Base-by-base conservation (phyloP, 2,113 vertebrate genomes). In the Piprites chloris region DNA sequence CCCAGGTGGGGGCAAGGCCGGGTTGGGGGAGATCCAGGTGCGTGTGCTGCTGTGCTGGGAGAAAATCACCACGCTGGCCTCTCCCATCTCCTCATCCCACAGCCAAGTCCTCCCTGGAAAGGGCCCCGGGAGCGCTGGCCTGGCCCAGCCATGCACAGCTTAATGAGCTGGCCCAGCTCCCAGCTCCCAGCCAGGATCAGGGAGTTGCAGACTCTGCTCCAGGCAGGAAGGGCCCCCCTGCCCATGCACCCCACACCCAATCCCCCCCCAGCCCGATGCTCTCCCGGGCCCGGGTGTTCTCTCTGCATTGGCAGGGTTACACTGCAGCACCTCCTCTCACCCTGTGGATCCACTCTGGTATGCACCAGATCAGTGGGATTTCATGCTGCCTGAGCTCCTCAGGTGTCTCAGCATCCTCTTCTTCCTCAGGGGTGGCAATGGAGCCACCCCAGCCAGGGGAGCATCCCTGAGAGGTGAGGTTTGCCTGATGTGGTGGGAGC, bases 261-360 rank as follows among this genome's bases (percentile, higher is more conserved):
- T 17, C 53, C 27, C 22, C 39, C 37, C 20, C 33, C 22, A 14
- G 12, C 42, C 35, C 1, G 6, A 10, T 7, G 39, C 12, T 49
- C 24, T 5, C 41, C 39, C 8, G 1, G 27, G 50, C 37, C 18
- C 1, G 4, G 22, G 35, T 7, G 33, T 77, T 52, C 33, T 17
- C 44, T 37, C 69, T 52, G 75, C n/a, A 2, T 20, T 6, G 47
- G 24, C 47, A 24, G 55, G 35, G 46, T 41, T 26, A 10, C 15
- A 4, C 26, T 30, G 11, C 85, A 52, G 27, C 58, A 49, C 23
- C 69, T 39, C 37, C 37, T 20, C 32, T 35, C 84, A 21, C n/a
- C 22, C 77, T 3, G 4, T 28, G 27, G 14, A 37, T 7, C 32
- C 59, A 4, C 7, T 0, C 7, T 0, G 11, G 11, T 35, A 1